A percentile compares a stretch with the other conserved stretches of the same genome.
These are phyloP conservation scores for Cotesia chilonis DNA, from an alignment of 1,140 invertebrate genomes.

Conservation along the genomic window DNA sequence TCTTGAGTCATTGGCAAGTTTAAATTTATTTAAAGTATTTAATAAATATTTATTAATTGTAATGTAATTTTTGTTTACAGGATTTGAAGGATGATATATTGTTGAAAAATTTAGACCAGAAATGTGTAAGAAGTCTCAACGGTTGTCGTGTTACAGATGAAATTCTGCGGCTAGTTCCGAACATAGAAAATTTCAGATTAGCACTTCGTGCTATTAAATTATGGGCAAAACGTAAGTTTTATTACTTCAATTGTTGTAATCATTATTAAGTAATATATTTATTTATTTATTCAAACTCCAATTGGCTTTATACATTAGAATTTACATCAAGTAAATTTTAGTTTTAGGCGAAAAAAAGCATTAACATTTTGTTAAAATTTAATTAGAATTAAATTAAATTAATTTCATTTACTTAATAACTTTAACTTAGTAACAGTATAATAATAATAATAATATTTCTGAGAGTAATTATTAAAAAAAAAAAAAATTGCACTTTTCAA, in stretches of 20 bases:
- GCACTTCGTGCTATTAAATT: conserved; percentile 95
- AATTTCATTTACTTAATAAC: background rate
- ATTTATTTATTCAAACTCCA: too few relatives aligned
- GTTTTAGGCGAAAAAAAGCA: too few relatives aligned
- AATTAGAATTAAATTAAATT: background rate
- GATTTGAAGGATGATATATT: conserved; percentile 91
- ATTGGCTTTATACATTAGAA: too few relatives aligned
- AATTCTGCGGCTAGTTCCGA: conserved; percentile 94
- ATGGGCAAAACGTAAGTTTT: conserved; percentile 95
- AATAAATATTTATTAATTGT: conserved; percentile 4
- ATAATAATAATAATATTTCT: too few relatives aligned
- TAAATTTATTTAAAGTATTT: too few relatives aligned
- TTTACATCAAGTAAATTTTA: too few relatives aligned
- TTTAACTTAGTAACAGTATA: too few relatives aligned
- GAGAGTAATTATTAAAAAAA: too few relatives aligned
- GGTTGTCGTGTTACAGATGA: conserved; percentile 98
- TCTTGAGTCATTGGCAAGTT: too few relatives aligned
- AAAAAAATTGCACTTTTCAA: too few relatives aligned
- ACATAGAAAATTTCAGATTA: conserved; percentile 92
- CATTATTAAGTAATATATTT: conserved; percentile 15
- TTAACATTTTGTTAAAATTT: background rate
- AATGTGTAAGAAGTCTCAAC: conserved; percentile 96
- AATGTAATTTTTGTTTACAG: conserved; percentile 61
- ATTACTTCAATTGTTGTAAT: conserved; percentile 10
- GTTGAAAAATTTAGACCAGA: conserved; percentile 94